phyloP scores from a whole-genome alignment of 2,888 invertebrate species.

The Melitaea athalia region DNA sequence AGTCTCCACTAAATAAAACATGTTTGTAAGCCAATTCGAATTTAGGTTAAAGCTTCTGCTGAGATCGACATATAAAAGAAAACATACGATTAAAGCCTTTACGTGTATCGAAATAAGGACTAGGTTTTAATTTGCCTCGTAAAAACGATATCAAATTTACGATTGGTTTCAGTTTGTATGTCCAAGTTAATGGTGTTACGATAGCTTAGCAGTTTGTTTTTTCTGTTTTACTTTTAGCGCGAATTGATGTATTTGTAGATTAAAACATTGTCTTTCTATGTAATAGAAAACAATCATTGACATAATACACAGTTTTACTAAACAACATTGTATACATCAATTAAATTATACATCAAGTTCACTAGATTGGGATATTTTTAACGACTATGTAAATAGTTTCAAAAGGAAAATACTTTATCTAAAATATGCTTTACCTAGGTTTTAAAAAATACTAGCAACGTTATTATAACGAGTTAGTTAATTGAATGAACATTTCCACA shows the following conservation, averaged over 20 bases:
- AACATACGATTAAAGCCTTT: background rate
- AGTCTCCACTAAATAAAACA: constrained; percentile 14
- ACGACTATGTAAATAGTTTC: too few relatives aligned
- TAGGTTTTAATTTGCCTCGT: background rate
- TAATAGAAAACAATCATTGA: too few relatives aligned
- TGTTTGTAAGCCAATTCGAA: constrained; percentile 9
- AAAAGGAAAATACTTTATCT: too few relatives aligned
- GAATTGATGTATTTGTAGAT: background rate
- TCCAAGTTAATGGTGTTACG: constrained; percentile 6
- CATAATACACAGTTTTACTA: too few relatives aligned
- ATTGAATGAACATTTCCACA: too few relatives aligned
- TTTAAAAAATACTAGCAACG: too few relatives aligned
- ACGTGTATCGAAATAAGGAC: background rate
- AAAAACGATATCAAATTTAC: constrained; percentile 1
- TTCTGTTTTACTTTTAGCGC: constrained; percentile 13
- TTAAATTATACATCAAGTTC: too few relatives aligned
- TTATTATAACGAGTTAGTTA: too few relatives aligned
- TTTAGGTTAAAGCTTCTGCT: background rate
- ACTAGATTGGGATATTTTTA: too few relatives aligned
- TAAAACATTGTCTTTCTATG: too few relatives aligned
- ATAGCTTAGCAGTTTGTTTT: background rate
- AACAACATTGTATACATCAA: too few relatives aligned
- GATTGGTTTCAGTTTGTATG: constrained; percentile 13
- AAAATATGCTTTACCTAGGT: too few relatives aligned
- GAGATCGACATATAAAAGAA: background rate